Base-by-base conservation (phyloP, 2,113 vertebrate genomes). In the Carassius gibelio region DNA sequence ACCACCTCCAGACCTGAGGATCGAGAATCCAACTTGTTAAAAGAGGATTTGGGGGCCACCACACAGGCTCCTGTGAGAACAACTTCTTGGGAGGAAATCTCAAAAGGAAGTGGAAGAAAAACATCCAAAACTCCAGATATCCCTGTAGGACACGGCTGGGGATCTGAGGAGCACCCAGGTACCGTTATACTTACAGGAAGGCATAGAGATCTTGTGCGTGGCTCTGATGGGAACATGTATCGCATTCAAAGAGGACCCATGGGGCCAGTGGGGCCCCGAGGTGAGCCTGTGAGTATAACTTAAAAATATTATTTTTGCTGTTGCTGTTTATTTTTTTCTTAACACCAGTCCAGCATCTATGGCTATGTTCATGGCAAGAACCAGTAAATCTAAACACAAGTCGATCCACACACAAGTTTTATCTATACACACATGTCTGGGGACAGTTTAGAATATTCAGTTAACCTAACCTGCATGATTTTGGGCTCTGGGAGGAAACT, bases 191-290 rank as follows among this genome's bases (percentile, higher is more conserved):
- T 89, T 17, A 83, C 86, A 57, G 89, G 13, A 83, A 85, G 21
- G 0, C 89, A 90, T 2, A 89, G 77, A 0, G 79, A 90, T 0
- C 0, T 91, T 61, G 52, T 62, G 0, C 36, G 50, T 0, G 88
- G 86, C 55, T 92, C 92, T 21, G 92, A 50, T 0, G 64, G 90
- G 0, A 92, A 83, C 78, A 88, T 2, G 66, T 90, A 91, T 71
- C 89, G 9, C 0, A 48, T 94, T 48, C 92, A 92, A 21, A 92
- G 85, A 0, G 95, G 96, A 1, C 92, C 90, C 0, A 91, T 87
- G 0, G 96, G 96, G 3, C 87, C 87, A 77, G 93, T 93, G 0
- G 96, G 96, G 11, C 93, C 93, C 0, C 93, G 91, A 0, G 96
- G 96, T 55, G 87, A 78, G n/a, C 81, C 75, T 62, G 86, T 87